A percentile compares a stretch with the other conserved stretches of the same genome.
Evolutionary conservation across 2,113 vertebrate species (phyloP).

Genomic region (Labrus mixtus): DNA sequence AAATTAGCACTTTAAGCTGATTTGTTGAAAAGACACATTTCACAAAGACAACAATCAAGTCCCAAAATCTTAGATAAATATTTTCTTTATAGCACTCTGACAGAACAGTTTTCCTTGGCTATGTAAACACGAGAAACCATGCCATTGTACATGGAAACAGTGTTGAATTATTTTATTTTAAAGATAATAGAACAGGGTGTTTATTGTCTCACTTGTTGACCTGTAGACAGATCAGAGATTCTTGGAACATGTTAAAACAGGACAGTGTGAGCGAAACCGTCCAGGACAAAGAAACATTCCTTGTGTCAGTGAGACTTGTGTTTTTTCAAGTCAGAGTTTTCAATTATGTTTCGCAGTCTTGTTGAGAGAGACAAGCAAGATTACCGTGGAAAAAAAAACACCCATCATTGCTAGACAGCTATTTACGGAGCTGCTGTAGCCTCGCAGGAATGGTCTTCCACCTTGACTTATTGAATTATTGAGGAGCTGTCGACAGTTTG

Average conservation of each 20-base stretch:
- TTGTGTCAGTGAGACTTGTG: constrained; percentile 75
- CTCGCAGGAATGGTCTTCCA: constrained; percentile 74
- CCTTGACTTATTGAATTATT: constrained; percentile 82
- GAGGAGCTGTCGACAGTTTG: constrained; percentile 79
- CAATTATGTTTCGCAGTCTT: constrained; percentile 73
- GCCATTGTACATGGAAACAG: constrained; percentile 49
- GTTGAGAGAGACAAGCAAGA: constrained; percentile 82
- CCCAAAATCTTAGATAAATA: constrained; percentile 47
- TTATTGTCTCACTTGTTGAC: constrained; percentile 70
- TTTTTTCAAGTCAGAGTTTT: constrained; percentile 76
- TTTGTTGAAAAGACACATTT: constrained; percentile 52
- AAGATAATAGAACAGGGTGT: constrained; percentile 65
- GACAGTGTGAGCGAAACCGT: constrained; percentile 62
- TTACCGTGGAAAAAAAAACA: constrained; percentile 65
- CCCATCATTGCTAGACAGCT: constrained; percentile 69
- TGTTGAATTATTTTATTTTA: constrained; percentile 65
- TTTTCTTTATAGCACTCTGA: constrained; percentile 49
- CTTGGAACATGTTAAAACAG: constrained; percentile 81
- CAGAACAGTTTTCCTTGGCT: constrained; percentile 41
- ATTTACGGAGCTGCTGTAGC: constrained; percentile 73
- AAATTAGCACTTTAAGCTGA: constrained; percentile 3
- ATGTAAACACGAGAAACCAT: constrained; percentile 56
- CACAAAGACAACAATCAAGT: constrained; percentile 35
- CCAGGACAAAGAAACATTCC: constrained; percentile 80
- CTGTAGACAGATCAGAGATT: constrained; percentile 72